Base-by-base conservation (phyloP, 2,888 invertebrate species). In the Nymphalis urticae region DNA sequence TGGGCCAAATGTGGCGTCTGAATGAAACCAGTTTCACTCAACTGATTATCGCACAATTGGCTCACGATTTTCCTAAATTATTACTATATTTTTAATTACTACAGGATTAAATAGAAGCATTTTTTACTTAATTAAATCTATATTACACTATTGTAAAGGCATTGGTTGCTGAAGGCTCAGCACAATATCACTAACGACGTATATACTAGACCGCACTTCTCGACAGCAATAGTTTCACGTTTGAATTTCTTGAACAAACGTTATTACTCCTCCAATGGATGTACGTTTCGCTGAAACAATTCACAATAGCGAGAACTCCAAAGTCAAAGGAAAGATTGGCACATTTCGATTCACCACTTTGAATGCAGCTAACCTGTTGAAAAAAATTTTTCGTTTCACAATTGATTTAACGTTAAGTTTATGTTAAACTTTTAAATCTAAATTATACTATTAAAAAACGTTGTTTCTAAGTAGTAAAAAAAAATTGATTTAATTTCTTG, bases 191-290 rank as follows among this genome's bases (percentile, higher is more conserved):
- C 76, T 75, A 72, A 75, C 76, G 77, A 32, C 79, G 80, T 56
- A 56, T 32, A 17, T 32, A 24, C 80, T 77, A 75, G 79, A 76
- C 72, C 82, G 79, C 62, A 80, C 79, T 79, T 78, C 75, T 74
- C 75, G 77, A 76, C 81, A 84, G 81, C 86, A 87, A 89, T 87
- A 89, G 88, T 88, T 89, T 80, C 85, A 80, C 86, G 86, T 88
- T 88, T 88, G 88, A 88, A 89, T 89, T 88, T 88, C 88, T 87
- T 84, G 85, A 86, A 85, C 88, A 88, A 89, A 89, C 87, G 86
- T 87, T 89, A 89, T 90, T 90, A 89, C 88, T 84, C 85, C 83
- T 84, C 83, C 85, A 85, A 88, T 85, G 81, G 87, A 79, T 80
- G 81, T 86, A 88, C 85, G 85, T 85, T 87, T 84, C 80, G 78